Evolutionary conservation across 2,797 vertebrate species (phyloP), one percentile per base, ranked within the genome.

Genomic region (Pampus argenteus): DNA sequence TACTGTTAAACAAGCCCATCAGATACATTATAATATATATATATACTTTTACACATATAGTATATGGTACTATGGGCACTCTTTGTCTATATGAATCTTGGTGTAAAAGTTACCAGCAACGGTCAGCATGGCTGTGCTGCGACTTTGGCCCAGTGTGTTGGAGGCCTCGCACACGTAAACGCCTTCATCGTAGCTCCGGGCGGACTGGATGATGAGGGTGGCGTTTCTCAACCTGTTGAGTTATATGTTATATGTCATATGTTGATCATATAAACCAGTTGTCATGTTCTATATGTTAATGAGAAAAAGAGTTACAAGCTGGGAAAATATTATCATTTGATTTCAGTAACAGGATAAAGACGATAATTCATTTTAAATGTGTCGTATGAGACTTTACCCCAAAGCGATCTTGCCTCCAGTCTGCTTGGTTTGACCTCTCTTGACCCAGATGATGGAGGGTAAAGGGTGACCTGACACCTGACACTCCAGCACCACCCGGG

Each of bases 141-240:
- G 84, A 34, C 86, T 89, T 45, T 69, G 85, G 14, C 95, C 95
- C 49, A 91, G 66, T 10, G 60, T 18, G 82, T 93, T 95, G 68
- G 91, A 84, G 7, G 93, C 94, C 42, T 92, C 73, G 17, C 95
- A 95, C 23, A 87, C 89, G 63, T 95, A 95, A 45, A 64, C 52
- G 4, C 94, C 95, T 66, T 94, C 92, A 50, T 95, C 94, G 18
- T 93, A 94, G 66, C 63, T 90, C 85, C 89, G 88, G 62, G 86
- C 90, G 1, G 94, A 94, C 70, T 91, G 90, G 76, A 95, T 92
- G 81, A 80, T 62, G 18, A 95, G 92, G 6, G 90, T 95, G 28
- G 92, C 67, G 31, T 95, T 95, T 80, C 78, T 89, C 42, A 79
- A 22, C 42, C 95, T 95, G 42, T n/a, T 44, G 40, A 42, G 2